Conservation (phyloP, 1,140 invertebrate genomes). For the Parasteatoda tepidariorum region DNA sequence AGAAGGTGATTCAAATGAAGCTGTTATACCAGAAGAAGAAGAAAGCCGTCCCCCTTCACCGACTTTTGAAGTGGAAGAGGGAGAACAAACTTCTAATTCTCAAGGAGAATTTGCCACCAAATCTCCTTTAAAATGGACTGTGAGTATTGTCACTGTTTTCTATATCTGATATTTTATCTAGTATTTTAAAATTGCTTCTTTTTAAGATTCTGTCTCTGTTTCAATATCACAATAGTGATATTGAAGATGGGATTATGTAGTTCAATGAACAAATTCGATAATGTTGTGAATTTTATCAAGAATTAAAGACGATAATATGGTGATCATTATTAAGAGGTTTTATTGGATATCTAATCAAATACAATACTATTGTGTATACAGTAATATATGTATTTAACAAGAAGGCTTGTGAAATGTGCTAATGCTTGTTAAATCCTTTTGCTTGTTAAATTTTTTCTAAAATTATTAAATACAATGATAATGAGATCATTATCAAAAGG, state of each 20-base stretch:
- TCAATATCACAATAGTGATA: too few relatives aligned
- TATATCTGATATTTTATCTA: conserved; percentile 6
- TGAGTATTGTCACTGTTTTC: conserved; percentile 28
- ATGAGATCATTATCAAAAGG: too few relatives aligned
- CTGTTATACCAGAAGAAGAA: not conserved
- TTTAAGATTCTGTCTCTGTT: too few relatives aligned
- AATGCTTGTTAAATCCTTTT: too few relatives aligned
- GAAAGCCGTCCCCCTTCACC: conserved; percentile 13
- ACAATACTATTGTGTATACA: too few relatives aligned
- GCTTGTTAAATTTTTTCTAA: too few relatives aligned
- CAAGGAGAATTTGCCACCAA: conserved; percentile 50
- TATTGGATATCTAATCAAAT: too few relatives aligned
- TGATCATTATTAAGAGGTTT: not conserved
- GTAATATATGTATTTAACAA: too few relatives aligned
- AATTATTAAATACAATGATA: too few relatives aligned
- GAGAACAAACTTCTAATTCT: not conserved
- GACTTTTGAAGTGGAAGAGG: not conserved
- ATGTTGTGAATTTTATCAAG: not conserved
- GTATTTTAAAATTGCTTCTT: not conserved
- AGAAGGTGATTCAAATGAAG: not conserved
- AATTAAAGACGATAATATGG: not conserved
- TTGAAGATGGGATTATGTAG: too few relatives aligned
- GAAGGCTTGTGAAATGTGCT: too few relatives aligned
- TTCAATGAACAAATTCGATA: not conserved
- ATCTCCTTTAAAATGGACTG: conserved; percentile 64